A percentile compares a stretch with the other conserved stretches of the same genome.
These are phyloP conservation scores for Herminia tarsipennalis DNA, from an alignment of 2,888 invertebrate species.

Conservation along the genomic window DNA sequence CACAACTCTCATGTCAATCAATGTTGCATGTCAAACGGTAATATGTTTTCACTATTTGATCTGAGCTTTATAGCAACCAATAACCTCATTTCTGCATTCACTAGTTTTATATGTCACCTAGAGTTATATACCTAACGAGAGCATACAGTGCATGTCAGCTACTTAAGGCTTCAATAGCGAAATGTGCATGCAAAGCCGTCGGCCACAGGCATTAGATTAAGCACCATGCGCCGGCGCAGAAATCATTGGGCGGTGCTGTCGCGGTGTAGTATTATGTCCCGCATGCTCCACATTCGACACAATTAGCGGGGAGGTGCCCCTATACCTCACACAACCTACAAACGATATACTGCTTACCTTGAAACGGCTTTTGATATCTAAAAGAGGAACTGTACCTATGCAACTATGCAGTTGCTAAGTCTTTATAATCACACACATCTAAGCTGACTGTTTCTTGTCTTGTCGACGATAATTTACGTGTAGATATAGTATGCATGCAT, in stretches of 20 bases:
- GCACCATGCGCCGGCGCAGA: constrained; percentile 40
- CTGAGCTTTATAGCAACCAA: background rate
- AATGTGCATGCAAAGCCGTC: constrained; percentile 51
- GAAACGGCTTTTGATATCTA: constrained; percentile 17
- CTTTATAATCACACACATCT: too few relatives aligned
- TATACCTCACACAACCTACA: constrained; percentile 30
- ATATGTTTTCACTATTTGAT: too few relatives aligned
- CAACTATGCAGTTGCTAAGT: too few relatives aligned
- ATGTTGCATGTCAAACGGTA: too few relatives aligned
- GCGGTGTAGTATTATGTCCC: constrained; percentile 68
- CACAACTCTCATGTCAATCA: too few relatives aligned
- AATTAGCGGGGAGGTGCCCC: constrained; percentile 55
- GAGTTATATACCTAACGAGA: constrained; percentile 41
- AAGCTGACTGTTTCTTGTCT: too few relatives aligned
- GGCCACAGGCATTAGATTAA: constrained; percentile 57
- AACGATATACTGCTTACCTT: constrained; percentile 25
- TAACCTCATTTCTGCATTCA: constrained; percentile 20
- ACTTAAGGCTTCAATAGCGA: constrained; percentile 50
- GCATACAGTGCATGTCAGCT: constrained; percentile 56
- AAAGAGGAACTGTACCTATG: background rate
- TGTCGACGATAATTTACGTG: too few relatives aligned
- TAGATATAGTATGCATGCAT: too few relatives aligned
- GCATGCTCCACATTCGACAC: constrained; percentile 68
- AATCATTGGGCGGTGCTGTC: constrained; percentile 46
- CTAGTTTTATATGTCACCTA: constrained; percentile 48